These are phyloP conservation scores for Plecturocebus donacophilus DNA, from an alignment of 2,113 vertebrate genomes.

Conservation along the genomic window DNA sequence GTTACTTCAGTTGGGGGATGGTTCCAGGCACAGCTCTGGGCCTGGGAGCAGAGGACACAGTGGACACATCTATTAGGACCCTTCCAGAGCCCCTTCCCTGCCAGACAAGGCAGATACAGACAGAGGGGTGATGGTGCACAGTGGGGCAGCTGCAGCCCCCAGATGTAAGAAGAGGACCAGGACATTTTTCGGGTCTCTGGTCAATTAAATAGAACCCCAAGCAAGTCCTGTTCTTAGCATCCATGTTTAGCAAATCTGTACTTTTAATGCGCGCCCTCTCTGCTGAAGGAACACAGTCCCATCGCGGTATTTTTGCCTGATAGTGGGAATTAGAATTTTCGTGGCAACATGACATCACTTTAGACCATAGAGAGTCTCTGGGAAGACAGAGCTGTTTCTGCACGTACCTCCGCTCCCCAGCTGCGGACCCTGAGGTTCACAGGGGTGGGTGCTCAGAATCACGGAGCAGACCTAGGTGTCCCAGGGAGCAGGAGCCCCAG, in stretches of 20 bases:
- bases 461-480: background rate
- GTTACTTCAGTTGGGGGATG: fast-evolving
- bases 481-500: fast-evolving
- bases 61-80: fast-evolving
- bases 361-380: background rate
- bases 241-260: fast-evolving
- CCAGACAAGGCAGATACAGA: background rate
- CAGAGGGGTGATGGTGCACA: no score
- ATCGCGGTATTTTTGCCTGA: background rate
- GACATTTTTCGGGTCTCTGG: background rate
- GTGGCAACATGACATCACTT: fast-evolving
- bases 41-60: no score
- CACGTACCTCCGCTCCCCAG: background rate
- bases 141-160: background rate
- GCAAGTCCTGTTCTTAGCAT: fast-evolving
- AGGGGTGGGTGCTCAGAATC: background rate
- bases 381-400: fast-evolving
- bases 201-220: background rate
- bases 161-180: background rate
- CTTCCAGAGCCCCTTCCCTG: background rate
- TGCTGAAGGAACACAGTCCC: no score
- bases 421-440: background rate
- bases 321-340: background rate
- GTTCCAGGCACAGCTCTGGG: background rate
- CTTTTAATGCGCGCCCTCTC: background rate